A percentile compares a stretch with the other conserved stretches of the same genome.
Evolutionary conservation across 1,140 invertebrate species (phyloP).

Genomic region (Brachionus rubens): DNA sequence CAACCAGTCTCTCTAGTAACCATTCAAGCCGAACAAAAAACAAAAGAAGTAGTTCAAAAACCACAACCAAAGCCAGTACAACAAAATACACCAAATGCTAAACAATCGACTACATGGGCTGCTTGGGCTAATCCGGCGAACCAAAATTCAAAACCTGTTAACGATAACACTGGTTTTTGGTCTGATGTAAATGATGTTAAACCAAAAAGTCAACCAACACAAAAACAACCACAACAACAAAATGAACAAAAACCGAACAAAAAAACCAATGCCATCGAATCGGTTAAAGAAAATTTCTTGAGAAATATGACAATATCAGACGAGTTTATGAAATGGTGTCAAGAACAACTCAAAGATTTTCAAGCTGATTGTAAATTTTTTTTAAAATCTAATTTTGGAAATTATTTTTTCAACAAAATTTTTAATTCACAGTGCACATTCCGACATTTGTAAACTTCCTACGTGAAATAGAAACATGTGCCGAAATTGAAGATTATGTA

Average conservation of each 20-base stretch:
- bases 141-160: neutral
- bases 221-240: neutral
- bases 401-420: neutral
- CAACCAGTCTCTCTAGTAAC: neutral
- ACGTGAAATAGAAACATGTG: constrained; percentile 29
- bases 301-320: constrained; percentile 37
- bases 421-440: constrained; percentile 6
- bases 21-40: constrained; percentile 43
- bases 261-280: neutral
- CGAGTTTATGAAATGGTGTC: constrained; percentile 45
- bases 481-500: constrained; percentile 44
- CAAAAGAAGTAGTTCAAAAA: constrained; percentile 13
- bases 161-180: constrained; percentile 13
- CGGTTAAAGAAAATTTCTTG: neutral
- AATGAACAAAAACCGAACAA: constrained; percentile 9
- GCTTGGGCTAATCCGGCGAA: constrained; percentile 23
- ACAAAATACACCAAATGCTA: neutral
- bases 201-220: neutral
- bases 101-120: constrained; percentile 25
- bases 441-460: constrained; percentile 45
- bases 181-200: neutral
- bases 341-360: constrained; percentile 38
- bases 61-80: neutral
- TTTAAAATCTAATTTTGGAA: neutral
- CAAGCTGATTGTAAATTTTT: constrained; percentile 25